A percentile compares a stretch with the other conserved stretches of the same genome.
These are phyloP conservation scores for Porites australiensis DNA, from an alignment of 64 coral and sea anemone genomes.

Conservation along the genomic window DNA sequence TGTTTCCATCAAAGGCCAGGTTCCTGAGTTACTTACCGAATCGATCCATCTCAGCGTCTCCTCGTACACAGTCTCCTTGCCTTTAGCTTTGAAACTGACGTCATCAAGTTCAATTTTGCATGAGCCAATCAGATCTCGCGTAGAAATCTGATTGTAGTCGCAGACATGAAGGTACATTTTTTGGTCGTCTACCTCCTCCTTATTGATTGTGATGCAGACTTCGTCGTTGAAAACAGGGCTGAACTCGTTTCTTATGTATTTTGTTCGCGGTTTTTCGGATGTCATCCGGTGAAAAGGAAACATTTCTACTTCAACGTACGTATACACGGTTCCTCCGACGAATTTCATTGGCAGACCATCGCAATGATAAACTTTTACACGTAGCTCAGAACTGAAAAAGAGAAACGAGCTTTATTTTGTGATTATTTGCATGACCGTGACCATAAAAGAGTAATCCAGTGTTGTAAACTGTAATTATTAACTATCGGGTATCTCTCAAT, in stretches of 20 bases:
- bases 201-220: constrained; percentile 84
- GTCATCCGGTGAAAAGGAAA: constrained; percentile 93
- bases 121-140: constrained; percentile 91
- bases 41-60: constrained; percentile 81
- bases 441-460: too few species aligned
- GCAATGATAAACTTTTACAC: constrained; percentile 78
- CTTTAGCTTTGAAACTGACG: constrained; percentile 68
- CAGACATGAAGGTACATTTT: constrained; percentile 95
- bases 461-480: too few species aligned
- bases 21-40: constrained; percentile 56
- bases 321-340: constrained; percentile 82
- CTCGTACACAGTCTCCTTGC: constrained; percentile 53
- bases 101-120: constrained; percentile 79
- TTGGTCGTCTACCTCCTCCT: constrained; percentile 88
- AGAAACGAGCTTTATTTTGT: background rate
- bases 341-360: constrained; percentile 83
- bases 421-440: too few species aligned
- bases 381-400: constrained; percentile 71
- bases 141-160: constrained; percentile 92
- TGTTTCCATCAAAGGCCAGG: too few species aligned
- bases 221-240: constrained; percentile 83
- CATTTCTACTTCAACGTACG: constrained; percentile 86
- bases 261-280: constrained; percentile 79
- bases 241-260: constrained; percentile 86
- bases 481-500: too few species aligned